Base-by-base conservation (phyloP, 2,113 vertebrate species). In the Alectura lathami region DNA sequence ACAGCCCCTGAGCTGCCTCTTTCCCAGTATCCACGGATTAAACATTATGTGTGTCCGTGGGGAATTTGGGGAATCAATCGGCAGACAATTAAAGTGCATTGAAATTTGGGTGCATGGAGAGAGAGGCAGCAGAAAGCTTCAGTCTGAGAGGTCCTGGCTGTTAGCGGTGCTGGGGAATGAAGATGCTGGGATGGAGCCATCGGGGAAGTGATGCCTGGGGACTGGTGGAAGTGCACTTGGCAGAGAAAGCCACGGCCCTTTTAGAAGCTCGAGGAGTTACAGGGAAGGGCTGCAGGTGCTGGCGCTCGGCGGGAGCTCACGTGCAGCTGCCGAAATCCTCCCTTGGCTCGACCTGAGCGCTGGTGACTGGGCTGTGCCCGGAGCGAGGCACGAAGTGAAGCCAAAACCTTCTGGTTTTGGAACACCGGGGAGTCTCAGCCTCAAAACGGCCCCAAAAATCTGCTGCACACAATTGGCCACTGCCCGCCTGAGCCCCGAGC, bases 191-290 rank as follows among this genome's bases (percentile, higher is more conserved):
- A 54, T 12, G 14, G 83, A 96, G 93, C 91, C 80, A 87, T 54
- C 63, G 13, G 73, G 69, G 79, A 53, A 79, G 92, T 26, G 66
- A 21, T 69, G 51, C 62, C 93, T 9, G 86, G 94, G 94, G 95
- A 95, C 57, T 13, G 21, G 32, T 63, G 88, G 57, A 57, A 80
- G 40, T 40, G 78, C 76, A 59, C 85, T 93, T 97, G 96, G 95
- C 94, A 94, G 23, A 15, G n/a, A 48, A 26, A 66, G 26, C 29
- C n/a, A 40, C 11, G 14, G 9, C 80, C 76, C 56, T 70, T 43
- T 89, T 64, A 84, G 93, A 56, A 59, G 30, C 63, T 30, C 32
- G 23, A 32, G 73, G 51, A 84, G 60, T 36, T 51, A 83, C 70
- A 76, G 54, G 53, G 69, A 18, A 80, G 69, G 30, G 83, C 48